Percentiles rank a stretch among this genome's conserved stretches.
Evolutionary conservation across 2,113 vertebrate genomes (phyloP).

Genomic region (Entomyzon cyanotis): DNA sequence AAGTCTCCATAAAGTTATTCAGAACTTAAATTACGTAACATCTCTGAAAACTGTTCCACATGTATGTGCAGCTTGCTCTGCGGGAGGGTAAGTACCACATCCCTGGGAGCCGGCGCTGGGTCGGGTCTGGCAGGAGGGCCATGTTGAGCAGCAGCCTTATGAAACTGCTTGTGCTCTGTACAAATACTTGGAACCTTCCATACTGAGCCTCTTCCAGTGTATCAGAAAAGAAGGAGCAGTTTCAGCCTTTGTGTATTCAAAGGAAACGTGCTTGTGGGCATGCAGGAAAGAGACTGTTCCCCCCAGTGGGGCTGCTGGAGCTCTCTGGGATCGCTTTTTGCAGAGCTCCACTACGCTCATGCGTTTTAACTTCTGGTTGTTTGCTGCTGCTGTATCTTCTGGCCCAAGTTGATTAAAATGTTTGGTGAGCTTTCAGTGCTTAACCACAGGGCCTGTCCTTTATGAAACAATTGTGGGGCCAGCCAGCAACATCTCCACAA

Average conservation of each 20-base stretch:
- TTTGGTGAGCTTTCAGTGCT: neutral
- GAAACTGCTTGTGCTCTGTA: neutral
- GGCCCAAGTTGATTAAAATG: neutral
- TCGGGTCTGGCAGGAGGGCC: neutral
- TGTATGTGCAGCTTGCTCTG: neutral
- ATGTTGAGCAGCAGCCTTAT: neutral
- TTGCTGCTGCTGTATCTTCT: neutral
- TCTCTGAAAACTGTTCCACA: neutral
- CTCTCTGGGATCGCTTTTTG: neutral
- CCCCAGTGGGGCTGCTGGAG: neutral
- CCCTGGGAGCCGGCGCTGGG: rapidly evolving
- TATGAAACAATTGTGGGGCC: rapidly evolving
- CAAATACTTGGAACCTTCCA: neutral
- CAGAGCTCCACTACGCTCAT: rapidly evolving
- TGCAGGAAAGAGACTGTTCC: neutral
- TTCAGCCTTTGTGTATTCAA: neutral
- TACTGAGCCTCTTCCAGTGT: neutral
- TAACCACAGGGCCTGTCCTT: neutral
- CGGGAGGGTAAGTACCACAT: neutral
- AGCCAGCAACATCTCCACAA: neutral
- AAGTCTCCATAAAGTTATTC: neutral
- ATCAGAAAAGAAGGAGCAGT: neutral
- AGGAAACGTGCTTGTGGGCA: neutral
- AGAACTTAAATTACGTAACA: neutral
- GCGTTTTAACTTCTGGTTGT: neutral